phyloP scores from a whole-genome alignment of 2,113 vertebrate species.

The Desmodus rotundus region DNA sequence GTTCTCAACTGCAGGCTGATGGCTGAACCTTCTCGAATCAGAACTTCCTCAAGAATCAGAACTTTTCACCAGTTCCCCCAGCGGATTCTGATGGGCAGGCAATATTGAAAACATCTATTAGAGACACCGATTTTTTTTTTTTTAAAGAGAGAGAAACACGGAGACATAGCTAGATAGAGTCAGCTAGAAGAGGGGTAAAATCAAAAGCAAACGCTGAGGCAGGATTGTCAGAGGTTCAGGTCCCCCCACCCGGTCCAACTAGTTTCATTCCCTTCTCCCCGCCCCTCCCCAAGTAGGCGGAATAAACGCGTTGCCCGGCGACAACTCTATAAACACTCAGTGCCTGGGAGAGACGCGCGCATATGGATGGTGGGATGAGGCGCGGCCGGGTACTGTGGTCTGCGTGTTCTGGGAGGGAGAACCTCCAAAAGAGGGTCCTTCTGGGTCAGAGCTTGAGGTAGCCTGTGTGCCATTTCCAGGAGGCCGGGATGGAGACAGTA shows the following conservation, averaged over 20 bases:
- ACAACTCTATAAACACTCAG: neutral
- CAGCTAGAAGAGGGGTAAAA: neutral
- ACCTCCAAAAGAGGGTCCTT: neutral
- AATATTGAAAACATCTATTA: neutral
- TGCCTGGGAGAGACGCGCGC: neutral
- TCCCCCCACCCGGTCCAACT: neutral
- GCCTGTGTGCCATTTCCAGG: conserved; percentile 50
- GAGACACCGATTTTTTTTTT: neutral
- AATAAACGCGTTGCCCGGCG: neutral
- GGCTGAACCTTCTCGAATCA: neutral
- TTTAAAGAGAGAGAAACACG: neutral
- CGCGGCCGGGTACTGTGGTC: neutral
- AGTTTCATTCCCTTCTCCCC: neutral
- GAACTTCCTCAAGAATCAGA: conserved; percentile 22
- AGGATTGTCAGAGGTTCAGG: neutral
- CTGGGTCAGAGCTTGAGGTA: neutral
- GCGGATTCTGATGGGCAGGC: neutral
- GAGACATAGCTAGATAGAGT: neutral
- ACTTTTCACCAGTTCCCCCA: neutral
- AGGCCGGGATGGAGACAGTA: conserved; percentile 52
- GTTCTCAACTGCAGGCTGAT: neutral
- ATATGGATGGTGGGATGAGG: neutral
- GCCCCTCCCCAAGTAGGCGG: neutral
- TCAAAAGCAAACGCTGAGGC: neutral
- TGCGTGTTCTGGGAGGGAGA: neutral